A percentile compares a stretch with the other conserved stretches of the same genome.
These are phyloP conservation scores for Hypselothyrea guttata DNA, from an alignment of 2,888 invertebrate species.

Conservation along the genomic window DNA sequence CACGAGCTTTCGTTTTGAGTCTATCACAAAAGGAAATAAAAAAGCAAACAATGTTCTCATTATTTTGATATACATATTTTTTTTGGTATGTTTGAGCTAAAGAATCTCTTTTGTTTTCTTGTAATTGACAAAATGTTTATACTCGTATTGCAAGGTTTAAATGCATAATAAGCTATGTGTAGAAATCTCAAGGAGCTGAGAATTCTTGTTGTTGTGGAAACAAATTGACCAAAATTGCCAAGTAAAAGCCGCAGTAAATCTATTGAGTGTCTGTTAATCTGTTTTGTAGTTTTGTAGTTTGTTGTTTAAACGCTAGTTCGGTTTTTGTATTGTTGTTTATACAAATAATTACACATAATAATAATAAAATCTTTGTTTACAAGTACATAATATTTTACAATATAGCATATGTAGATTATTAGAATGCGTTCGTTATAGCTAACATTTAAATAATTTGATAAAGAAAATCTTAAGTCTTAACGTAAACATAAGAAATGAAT, in stretches of 20 bases:
- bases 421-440: constrained; percentile 44
- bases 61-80: constrained; percentile 8
- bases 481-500: constrained; percentile 56
- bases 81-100: constrained; percentile 67
- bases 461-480: constrained; percentile 53
- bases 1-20: constrained; percentile 55
- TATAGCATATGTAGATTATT: constrained; percentile 30
- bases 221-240: constrained; percentile 25
- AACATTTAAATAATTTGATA: constrained; percentile 60
- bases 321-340: constrained; percentile 47
- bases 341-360: constrained; percentile 51
- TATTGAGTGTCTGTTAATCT: constrained; percentile 30
- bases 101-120: constrained; percentile 25
- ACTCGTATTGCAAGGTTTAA: constrained; percentile 27
- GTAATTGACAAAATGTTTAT: constrained; percentile 23
- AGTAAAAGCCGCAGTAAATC: constrained; percentile 10
- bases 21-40: constrained; percentile 61
- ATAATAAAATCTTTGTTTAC: constrained; percentile 70
- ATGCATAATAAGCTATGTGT: constrained; percentile 46
- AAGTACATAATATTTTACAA: constrained; percentile 69
- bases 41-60: constrained; percentile 25
- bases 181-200: constrained; percentile 9
- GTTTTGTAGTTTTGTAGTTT: constrained; percentile 24
- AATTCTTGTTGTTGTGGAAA: constrained; percentile 15
- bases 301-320: constrained; percentile 15